phyloP scores from a whole-genome alignment of 2,113 vertebrate genomes.

The Scatophagus argus region DNA sequence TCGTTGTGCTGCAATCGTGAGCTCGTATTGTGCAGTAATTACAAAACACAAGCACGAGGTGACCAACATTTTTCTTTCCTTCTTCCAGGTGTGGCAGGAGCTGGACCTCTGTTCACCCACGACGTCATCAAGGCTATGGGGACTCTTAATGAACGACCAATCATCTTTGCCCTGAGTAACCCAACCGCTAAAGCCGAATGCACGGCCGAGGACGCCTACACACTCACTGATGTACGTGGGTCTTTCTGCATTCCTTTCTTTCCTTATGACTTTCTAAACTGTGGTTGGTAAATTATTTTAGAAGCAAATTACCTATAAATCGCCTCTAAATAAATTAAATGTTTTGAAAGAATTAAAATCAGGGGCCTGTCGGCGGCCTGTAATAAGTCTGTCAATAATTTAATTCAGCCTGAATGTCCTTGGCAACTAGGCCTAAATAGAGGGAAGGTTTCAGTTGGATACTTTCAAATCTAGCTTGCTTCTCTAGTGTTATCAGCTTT shows the following conservation, averaged over 20 bases:
- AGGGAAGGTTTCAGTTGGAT: too few relatives aligned
- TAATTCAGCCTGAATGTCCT: too few relatives aligned
- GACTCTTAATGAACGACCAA: slow-evolving; percentile 89
- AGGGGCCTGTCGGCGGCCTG: too few relatives aligned
- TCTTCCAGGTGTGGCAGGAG: slow-evolving; percentile 92
- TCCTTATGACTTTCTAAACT: not conserved
- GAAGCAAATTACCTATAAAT: too few relatives aligned
- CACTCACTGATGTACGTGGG: slow-evolving; percentile 86
- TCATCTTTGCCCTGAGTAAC: slow-evolving; percentile 97
- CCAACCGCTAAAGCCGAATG: slow-evolving; percentile 95
- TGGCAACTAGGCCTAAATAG: too few relatives aligned
- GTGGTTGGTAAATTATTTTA: too few relatives aligned
- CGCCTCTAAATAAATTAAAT: too few relatives aligned
- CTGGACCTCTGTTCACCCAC: slow-evolving; percentile 91
- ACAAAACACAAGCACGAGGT: not conserved
- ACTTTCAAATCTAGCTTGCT: too few relatives aligned
- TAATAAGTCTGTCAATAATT: too few relatives aligned
- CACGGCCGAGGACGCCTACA: slow-evolving; percentile 95
- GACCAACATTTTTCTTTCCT: not conserved
- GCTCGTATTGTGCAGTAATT: not conserved
- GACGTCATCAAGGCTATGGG: slow-evolving; percentile 92
- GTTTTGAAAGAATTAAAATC: too few relatives aligned
- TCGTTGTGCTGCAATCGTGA: not conserved
- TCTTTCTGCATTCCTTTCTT: not conserved
- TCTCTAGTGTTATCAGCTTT: too few relatives aligned